Evolutionary conservation across 2,113 vertebrate species (phyloP), one percentile per base, ranked within the genome.

Genomic region (Aramus guarauna): DNA sequence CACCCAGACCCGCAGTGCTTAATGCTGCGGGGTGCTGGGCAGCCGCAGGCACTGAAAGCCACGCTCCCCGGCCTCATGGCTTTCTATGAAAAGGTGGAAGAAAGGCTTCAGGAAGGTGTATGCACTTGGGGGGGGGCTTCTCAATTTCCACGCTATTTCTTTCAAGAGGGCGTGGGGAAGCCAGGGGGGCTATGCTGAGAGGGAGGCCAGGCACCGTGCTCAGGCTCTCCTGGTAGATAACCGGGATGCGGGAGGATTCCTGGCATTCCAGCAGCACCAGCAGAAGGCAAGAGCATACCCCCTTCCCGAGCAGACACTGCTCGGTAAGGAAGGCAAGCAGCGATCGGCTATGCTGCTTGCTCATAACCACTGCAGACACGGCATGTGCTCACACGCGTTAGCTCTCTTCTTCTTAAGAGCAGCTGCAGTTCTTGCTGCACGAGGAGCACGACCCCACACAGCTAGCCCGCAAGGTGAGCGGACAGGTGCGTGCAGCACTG

Each of bases 241-340:
- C 76, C 0, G 6, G 69, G 77, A 64, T 62, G 87, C 17, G 2
- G 66, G 75, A 94, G 82, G 86, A 97, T 96, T 97, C 93, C 92
- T 94, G 82, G 82, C 94, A 97, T 97, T 97, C 95, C 96, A 96
- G 55, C 3, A 1, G 66, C 80, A 94, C 36, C 69, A 92, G 43
- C 62, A 88, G 82, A 92, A 85, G 76, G 82, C 60, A 81, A 82
- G 58, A 91, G 73, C 39, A 59, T 58, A 29, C 64, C 34, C 79
- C 22, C 67, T 43, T 84, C 41, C 89, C 4, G 4, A 88, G 67
- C 29, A 67, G 59, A 8, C 59, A 56, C 39, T 45, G 68, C 75
- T 63, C 19, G 1, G 63, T 66, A 69, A 83, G 47, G 78, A 47
- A 59, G 37, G 43, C 66, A 18, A 86, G 59, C 59, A 56, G 69